Conservation (phyloP, 2,797 vertebrate genomes). For the Sebastes minor region DNA sequence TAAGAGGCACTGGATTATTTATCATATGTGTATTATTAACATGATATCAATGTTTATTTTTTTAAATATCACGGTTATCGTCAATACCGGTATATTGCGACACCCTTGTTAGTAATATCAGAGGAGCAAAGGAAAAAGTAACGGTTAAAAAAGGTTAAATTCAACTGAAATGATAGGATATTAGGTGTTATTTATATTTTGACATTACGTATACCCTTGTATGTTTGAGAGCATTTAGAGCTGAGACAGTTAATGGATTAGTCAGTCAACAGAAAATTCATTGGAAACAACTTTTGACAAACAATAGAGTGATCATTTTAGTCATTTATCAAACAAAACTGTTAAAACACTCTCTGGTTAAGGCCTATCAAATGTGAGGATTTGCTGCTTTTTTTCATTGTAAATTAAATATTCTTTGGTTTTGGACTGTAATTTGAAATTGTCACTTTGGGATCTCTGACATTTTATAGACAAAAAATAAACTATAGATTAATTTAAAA, state of each 20-base stretch:
- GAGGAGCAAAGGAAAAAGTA: background rate
- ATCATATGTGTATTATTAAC: no score
- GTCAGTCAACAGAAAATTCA: background rate
- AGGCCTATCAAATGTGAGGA: background rate
- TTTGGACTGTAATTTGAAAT: no score
- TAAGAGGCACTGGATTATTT: no score
- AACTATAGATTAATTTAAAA: background rate
- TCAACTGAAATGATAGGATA: background rate
- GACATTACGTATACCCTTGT: background rate
- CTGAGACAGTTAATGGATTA: accelerated
- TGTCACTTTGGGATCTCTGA: background rate
- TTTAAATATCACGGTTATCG: no score
- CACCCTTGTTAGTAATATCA: background rate
- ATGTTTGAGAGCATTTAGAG: background rate
- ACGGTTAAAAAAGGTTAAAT: background rate
- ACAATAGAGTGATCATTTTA: no score
- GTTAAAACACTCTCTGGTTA: no score
- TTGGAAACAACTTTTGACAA: background rate
- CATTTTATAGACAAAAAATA: background rate
- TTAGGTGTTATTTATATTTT: background rate
- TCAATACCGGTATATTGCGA: no score
- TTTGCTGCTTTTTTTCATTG: no score
- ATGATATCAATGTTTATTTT: no score
- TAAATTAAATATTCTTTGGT: no score
- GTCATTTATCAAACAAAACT: no score